Conservation (phyloP, 2,113 vertebrate species). For the Melanocharis versteri region DNA sequence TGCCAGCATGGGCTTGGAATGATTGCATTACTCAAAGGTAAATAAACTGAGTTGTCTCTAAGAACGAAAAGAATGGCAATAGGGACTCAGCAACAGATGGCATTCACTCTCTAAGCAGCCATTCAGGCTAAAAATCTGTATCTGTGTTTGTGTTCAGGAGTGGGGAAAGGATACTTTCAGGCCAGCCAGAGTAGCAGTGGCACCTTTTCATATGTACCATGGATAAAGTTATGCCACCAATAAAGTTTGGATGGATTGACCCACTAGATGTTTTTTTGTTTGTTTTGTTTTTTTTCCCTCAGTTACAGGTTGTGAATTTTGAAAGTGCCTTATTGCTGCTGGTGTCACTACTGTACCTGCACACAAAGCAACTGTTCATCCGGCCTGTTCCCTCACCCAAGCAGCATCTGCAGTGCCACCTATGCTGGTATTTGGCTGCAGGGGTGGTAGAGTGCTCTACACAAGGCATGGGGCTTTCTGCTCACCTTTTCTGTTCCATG, state of each 20-base stretch:
- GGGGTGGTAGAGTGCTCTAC: neutral
- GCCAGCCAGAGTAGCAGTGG: neutral
- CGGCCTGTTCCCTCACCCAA: neutral
- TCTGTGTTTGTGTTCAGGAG: neutral
- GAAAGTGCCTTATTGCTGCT: neutral
- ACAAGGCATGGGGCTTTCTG: neutral
- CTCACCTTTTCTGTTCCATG: neutral
- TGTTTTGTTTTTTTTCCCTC: neutral
- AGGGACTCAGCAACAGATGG: neutral
- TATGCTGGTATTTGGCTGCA: neutral
- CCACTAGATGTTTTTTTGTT: neutral
- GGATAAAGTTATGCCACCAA: neutral
- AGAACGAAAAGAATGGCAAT: neutral
- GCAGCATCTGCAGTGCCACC: neutral
- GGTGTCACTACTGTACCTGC: neutral
- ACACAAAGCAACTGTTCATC: neutral
- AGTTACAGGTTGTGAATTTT: neutral
- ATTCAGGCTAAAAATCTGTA: neutral
- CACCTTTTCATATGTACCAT: neutral
- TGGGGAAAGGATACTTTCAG: neutral
- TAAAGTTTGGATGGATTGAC: neutral
- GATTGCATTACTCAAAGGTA: constrained; percentile 37
- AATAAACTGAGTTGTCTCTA: neutral
- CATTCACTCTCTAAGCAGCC: neutral
- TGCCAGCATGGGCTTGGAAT: neutral